Conservation (phyloP, 2,797 vertebrate genomes). For the Catharus ustulatus region DNA sequence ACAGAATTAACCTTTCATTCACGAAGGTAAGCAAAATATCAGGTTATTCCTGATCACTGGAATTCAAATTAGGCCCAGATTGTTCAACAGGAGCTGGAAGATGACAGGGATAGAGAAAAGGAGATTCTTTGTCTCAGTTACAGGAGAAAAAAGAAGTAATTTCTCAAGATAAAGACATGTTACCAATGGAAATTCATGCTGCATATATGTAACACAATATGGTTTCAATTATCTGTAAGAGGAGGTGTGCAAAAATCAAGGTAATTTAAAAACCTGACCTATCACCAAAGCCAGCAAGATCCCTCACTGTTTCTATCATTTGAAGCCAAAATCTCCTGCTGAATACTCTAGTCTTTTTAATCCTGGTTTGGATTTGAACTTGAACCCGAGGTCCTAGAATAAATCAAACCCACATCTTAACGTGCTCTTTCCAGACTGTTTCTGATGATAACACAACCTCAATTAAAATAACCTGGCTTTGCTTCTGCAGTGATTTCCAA, state of each 20-base stretch:
- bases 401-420: conserved; percentile 42
- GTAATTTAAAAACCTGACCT: conserved; percentile 39
- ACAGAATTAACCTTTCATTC: conserved; percentile 44
- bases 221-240: conserved; percentile 12
- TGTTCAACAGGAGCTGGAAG: conserved; percentile 4
- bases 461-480: conserved; percentile 38
- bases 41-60: conserved; percentile 28
- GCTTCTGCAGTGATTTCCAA: conserved; percentile 20
- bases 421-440: not conserved
- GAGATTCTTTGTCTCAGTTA: not conserved
- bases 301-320: conserved; percentile 16
- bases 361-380: conserved; percentile 36
- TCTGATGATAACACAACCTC: conserved; percentile 22
- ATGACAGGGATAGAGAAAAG: not conserved
- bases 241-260: conserved; percentile 29
- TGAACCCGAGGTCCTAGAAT: not conserved
- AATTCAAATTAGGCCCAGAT: conserved; percentile 21
- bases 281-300: conserved; percentile 18
- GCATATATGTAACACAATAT: not conserved
- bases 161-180: not conserved
- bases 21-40: conserved; percentile 15
- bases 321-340: conserved; percentile 39
- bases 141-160: not conserved
- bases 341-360: conserved; percentile 38
- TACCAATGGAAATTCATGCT: not conserved